Percentiles rank a stretch among this genome's conserved stretches.
These are phyloP conservation scores for Berghia stephanieae DNA, from an alignment of 1,140 invertebrate species.

Conservation along the genomic window DNA sequence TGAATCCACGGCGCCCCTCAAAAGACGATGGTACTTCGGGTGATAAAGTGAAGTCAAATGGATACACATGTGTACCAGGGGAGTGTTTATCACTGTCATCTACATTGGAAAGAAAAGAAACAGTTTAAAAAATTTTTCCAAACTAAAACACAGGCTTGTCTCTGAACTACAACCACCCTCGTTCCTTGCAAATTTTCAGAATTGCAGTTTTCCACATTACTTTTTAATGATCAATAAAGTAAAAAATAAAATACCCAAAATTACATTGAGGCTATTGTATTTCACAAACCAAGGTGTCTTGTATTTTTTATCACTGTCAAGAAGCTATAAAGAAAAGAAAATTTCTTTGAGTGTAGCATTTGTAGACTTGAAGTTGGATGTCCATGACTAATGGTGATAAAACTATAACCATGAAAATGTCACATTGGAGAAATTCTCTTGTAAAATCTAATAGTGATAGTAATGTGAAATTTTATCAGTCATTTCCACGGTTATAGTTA, in stretches of 20 bases:
- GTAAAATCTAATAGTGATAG: background rate
- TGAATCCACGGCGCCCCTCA: slow-evolving; percentile 66
- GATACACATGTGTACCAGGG: slow-evolving; percentile 65
- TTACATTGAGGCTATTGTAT: background rate
- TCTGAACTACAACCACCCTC: background rate
- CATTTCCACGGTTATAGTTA: background rate
- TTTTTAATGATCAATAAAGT: no score
- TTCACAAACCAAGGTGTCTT: no score
- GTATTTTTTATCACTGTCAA: no score
- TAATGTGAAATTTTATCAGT: background rate
- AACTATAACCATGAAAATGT: no score
- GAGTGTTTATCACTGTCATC: slow-evolving; percentile 41
- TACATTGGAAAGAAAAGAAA: background rate
- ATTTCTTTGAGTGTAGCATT: background rate
- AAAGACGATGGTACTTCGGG: slow-evolving; percentile 68
- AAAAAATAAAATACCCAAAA: background rate
- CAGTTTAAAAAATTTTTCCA: background rate
- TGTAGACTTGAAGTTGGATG: background rate
- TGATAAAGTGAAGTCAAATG: slow-evolving; percentile 66
- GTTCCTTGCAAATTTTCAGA: background rate
- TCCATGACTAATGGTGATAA: no score
- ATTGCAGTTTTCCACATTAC: no score
- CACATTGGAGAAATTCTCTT: no score
- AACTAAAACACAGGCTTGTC: background rate
- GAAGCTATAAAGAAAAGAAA: no score